These are phyloP conservation scores for Actinostola sp. DNA, from an alignment of 92 coral and sea anemone genomes.

Conservation along the genomic window DNA sequence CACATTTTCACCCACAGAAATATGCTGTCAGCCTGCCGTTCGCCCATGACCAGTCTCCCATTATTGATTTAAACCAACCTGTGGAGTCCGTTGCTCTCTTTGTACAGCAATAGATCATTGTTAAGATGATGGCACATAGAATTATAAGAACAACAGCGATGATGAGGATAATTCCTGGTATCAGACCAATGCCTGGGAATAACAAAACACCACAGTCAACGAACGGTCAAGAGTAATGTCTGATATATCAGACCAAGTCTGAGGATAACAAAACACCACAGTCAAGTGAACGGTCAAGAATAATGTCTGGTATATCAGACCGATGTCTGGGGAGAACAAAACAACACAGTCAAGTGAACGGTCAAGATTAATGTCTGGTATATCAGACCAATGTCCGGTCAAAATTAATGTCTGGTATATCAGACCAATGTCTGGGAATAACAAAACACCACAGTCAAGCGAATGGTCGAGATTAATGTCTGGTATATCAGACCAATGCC, in stretches of 20 bases:
- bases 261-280: not conserved
- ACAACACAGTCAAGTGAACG: not conserved
- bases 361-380: too few relatives aligned
- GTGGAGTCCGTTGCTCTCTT: not conserved
- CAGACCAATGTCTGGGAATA: not conserved
- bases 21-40: too few relatives aligned
- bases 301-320: too few relatives aligned
- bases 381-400: not conserved
- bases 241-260: not conserved
- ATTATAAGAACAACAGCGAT: not conserved
- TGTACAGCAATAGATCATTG: not conserved
- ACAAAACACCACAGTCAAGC: not conserved
- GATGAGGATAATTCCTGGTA: not conserved
- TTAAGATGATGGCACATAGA: not conserved
- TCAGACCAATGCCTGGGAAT: conserved; percentile 3
- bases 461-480: too few relatives aligned
- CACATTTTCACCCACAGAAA: too few relatives aligned
- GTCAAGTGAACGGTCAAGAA: too few relatives aligned
- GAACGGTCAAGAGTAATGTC: not conserved
- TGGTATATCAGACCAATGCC: not conserved
- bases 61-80: too few relatives aligned
- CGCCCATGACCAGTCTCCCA: too few relatives aligned
- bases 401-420: too few relatives aligned
- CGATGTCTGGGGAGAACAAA: not conserved
- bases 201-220: not conserved